Conservation (phyloP, 1,140 invertebrate genomes). For the Metaphire vulgaris region DNA sequence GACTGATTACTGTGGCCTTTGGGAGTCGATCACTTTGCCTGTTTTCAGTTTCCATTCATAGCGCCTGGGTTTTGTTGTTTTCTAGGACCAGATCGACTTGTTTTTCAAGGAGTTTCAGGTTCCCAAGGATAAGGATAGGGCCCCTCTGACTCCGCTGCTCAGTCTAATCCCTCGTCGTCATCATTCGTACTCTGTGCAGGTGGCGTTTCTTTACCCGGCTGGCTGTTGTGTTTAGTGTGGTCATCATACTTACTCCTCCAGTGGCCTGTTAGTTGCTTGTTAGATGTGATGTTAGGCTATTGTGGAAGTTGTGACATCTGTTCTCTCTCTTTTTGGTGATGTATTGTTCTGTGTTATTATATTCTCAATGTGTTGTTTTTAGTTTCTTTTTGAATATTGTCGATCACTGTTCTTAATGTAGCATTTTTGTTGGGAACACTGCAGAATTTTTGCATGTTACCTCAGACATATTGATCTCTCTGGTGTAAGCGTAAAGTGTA, state of each 20-base stretch:
- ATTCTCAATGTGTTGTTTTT: no score
- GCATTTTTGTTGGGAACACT: no score
- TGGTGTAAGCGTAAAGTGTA: no score
- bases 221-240: neutral
- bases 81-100: neutral
- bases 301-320: no score
- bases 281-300: no score
- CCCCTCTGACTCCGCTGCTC: neutral
- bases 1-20: no score
- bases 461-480: no score
- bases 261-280: neutral
- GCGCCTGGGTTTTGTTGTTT: neutral
- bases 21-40: neutral
- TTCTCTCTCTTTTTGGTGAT: no score
- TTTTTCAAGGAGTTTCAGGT: constrained; percentile 2
- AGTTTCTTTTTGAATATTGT: no score
- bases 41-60: neutral
- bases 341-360: no score
- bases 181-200: neutral
- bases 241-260: neutral
- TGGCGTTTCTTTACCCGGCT: neutral
- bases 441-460: no score
- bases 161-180: neutral
- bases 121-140: neutral
- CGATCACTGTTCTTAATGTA: no score